Evolutionary conservation across 2,888 invertebrate genomes (phyloP).

Genomic region (Ichneumoninae sp.): DNA sequence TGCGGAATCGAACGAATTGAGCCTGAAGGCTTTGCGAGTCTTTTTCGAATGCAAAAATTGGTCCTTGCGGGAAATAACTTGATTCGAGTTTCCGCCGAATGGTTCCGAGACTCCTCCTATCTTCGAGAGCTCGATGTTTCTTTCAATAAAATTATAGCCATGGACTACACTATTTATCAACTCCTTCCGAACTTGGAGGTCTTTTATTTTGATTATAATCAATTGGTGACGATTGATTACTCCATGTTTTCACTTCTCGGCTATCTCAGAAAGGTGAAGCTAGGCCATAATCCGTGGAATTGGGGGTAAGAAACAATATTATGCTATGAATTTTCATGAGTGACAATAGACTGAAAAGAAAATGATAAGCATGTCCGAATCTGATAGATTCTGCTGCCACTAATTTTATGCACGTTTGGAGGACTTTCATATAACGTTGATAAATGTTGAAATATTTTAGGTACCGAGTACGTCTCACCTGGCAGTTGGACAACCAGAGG

Average conservation of each 20-base stretch:
- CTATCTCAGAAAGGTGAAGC: conserved; percentile 74
- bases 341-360: background rate
- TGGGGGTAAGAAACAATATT: conserved; percentile 77
- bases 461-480: conserved; percentile 74
- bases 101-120: conserved; percentile 73
- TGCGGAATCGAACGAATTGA: conserved; percentile 74
- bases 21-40: conserved; percentile 71
- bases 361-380: background rate
- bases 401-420: background rate
- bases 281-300: conserved; percentile 77
- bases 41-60: conserved; percentile 73
- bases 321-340: background rate
- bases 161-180: conserved; percentile 72
- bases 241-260: conserved; percentile 72
- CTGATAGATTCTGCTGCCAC: background rate
- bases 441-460: conserved; percentile 65
- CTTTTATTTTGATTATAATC: conserved; percentile 78
- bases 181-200: conserved; percentile 72
- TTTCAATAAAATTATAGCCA: conserved; percentile 74
- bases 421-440: background rate
- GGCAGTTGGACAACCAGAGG: conserved; percentile 75
- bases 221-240: conserved; percentile 72
- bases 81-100: conserved; percentile 67
- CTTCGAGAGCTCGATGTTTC: conserved; percentile 77
- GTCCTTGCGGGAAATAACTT: conserved; percentile 78